Base-by-base conservation (phyloP, 2,797 vertebrate species). In the Carduelis carduelis region DNA sequence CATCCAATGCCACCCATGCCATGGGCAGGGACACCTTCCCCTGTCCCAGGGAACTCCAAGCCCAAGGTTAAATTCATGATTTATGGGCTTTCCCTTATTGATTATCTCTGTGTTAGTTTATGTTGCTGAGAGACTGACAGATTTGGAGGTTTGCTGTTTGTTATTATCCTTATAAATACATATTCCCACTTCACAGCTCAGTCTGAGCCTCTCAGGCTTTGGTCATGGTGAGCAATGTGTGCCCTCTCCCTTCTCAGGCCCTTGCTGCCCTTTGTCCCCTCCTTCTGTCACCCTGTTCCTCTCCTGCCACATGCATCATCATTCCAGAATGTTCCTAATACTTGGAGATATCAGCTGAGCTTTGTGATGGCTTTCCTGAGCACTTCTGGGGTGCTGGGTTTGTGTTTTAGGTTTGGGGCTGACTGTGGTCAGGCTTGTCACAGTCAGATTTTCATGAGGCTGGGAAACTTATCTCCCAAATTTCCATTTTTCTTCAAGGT, bases 1-100 rank as follows among this genome's bases (percentile, higher is more conserved):
- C 30, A 61, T 14, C 39, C 1, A 2, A 0, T 24, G 0, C 11
- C 15, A 44, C 2, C 8, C 20, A 17, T 46, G n/a, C 39, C 20
- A 24, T 14, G 34, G 30, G 4, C 30, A 70, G 49, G 56, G 65
- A 63, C 41, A 47, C 14, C 8, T 87, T 0, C 57, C 27, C 21
- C 44, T 12, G 0, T 37, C 34, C 59, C 30, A 64, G 57, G 41
- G 5, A 39, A 24, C 34, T 47, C 34, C 23, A 13, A 39, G 27
- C 30, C 19, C 34, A 3, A 30, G 44, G 32, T 50, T n/a, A n/a
- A 57, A 53, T 55, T 15, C 22, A 30, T 82, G 43, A 6, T 19
- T 55, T 46, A 16, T 0, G 2, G n/a, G 11, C 10, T 68, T 66
- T 8, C 3, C 24, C n/a, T 3, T 24, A 10, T n/a, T 50, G 20